Evolutionary conservation across 2,113 vertebrate genomes (phyloP), one percentile per base, ranked within the genome.

Genomic region (Syrmaticus mikado): DNA sequence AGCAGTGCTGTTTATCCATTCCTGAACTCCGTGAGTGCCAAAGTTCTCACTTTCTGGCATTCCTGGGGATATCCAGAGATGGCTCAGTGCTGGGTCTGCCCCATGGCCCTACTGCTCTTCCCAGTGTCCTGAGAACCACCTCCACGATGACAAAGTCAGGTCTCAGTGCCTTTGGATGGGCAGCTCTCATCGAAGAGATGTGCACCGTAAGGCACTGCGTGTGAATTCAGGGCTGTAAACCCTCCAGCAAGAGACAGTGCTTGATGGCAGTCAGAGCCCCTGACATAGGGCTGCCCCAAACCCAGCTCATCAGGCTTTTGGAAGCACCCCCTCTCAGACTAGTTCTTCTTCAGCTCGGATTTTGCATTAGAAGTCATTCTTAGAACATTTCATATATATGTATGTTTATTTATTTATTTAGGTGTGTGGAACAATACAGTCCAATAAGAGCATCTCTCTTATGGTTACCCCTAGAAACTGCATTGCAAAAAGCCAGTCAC

Each of bases 191-290:
- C 16, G 2, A 28, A 67, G 55, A 28, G 25, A 50, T 72, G 70
- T 85, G 50, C 66, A 40, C 89, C 84, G 84, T 88, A 70, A 93
- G 92, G 92, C 57, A 34, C 20, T 92, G 91, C 80, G 38, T 74
- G 90, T 66, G 57, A 89, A 90, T 64, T 81, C 21, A 20, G 53
- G 9, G 76, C 89, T 85, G 61, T 84, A 68, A 91, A 89, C 52
- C 46, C 70, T 32, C 74, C 52, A 13, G 57, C 61, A 66, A 27
- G 22, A 68, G 66, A 68, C 21, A 53, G 6, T 78, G 67, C 50
- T 77, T 62, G n/a, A 57, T 66, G 53, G 55, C 60, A 40, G 25
- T 58, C 61, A 41, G 41, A 80, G 50, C 46, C 82, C 72, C 46
- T 64, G 52, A 21, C 82, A 74, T 65, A 76, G 77, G 21, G 65